phyloP scores from a whole-genome alignment of 1,140 invertebrate genomes.

The Brachionus rotundiformis region DNA sequence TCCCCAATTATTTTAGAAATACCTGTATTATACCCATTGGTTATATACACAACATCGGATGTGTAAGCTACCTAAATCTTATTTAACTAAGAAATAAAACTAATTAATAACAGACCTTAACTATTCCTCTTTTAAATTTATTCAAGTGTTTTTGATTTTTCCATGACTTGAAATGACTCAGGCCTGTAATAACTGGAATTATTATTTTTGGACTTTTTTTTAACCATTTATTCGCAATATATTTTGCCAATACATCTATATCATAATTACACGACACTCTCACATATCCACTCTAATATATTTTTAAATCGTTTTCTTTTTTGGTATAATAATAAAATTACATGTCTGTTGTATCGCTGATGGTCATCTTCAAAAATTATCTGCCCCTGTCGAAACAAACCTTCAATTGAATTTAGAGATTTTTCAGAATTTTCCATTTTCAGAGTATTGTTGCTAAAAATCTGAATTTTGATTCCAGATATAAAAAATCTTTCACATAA shows the following conservation, averaged over 20 bases:
- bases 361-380: constrained; percentile 31
- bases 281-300: constrained; percentile 16
- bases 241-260: constrained; percentile 13
- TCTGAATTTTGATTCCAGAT: too few relatives aligned
- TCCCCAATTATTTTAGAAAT: constrained; percentile 42
- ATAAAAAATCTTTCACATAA: too few relatives aligned
- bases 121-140: constrained; percentile 43
- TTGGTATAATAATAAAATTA: too few relatives aligned
- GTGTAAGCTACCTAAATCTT: background rate
- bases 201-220: constrained; percentile 40
- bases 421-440: background rate
- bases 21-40: constrained; percentile 32
- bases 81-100: background rate
- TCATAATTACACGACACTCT: background rate
- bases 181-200: constrained; percentile 21
- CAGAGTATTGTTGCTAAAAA: too few relatives aligned
- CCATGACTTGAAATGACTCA: constrained; percentile 13
- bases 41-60: constrained; percentile 27
- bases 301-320: too few relatives aligned
- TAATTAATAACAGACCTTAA: background rate
- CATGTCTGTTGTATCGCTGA: background rate
- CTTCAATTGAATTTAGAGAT: background rate
- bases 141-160: constrained; percentile 43
- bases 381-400: background rate
- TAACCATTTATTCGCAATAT: background rate